A percentile compares a stretch with the other conserved stretches of the same genome.
These are phyloP conservation scores for Sinotaia quadrata DNA, from an alignment of 2,888 invertebrate genomes.

Conservation along the genomic window DNA sequence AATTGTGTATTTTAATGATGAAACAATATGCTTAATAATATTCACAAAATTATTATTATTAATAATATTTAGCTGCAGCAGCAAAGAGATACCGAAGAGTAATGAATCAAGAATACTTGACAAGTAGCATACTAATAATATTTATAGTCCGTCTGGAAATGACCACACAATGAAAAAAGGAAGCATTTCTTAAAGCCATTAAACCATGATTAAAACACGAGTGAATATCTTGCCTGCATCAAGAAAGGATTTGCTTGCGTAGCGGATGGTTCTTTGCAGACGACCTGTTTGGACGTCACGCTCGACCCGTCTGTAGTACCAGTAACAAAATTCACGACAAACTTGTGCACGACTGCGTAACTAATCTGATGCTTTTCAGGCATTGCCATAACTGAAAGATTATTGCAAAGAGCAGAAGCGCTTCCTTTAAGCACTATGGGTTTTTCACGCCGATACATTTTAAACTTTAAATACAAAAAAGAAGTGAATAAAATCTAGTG, in stretches of 20 bases:
- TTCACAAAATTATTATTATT: too few species aligned
- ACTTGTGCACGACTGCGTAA: conserved; percentile 68
- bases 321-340: conserved; percentile 64
- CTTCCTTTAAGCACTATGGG: conserved; percentile 65
- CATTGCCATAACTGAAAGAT: conserved; percentile 60
- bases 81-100: too few species aligned
- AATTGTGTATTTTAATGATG: too few species aligned
- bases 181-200: too few species aligned
- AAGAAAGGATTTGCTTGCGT: conserved; percentile 62
- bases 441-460: conserved; percentile 65
- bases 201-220: not conserved
- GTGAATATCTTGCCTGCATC: conserved; percentile 66
- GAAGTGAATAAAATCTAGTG: not conserved
- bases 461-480: not conserved
- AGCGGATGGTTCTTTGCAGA: conserved; percentile 68
- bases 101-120: too few species aligned
- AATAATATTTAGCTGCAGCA: too few species aligned
- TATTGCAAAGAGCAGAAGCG: conserved; percentile 65
- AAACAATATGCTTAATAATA: too few species aligned
- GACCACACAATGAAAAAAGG: too few species aligned
- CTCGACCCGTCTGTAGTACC: conserved; percentile 62
- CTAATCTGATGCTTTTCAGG: conserved; percentile 58
- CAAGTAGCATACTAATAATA: too few species aligned
- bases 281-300: conserved; percentile 64
- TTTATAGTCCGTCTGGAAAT: too few species aligned